Evolutionary conservation across 2,888 invertebrate genomes (phyloP).

Genomic region (Helicoverpa assulta): DNA sequence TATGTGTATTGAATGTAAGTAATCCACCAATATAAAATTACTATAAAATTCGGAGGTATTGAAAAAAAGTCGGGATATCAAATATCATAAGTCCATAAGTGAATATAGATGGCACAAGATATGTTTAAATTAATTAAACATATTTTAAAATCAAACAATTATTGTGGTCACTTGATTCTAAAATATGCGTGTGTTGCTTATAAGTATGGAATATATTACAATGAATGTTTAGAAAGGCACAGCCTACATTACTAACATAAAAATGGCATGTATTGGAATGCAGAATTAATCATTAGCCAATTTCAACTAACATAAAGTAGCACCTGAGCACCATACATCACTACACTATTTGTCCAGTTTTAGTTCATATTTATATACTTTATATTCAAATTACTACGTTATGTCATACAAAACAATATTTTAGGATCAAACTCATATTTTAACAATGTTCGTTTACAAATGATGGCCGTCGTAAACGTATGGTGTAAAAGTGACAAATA

Average conservation of each 20-base stretch:
- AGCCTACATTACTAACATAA: slow-evolving; percentile 53
- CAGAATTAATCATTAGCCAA: slow-evolving; percentile 33
- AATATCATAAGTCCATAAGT: slow-evolving; percentile 8
- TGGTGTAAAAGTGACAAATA: slow-evolving; percentile 29
- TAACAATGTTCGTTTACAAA: too few species aligned
- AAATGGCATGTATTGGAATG: slow-evolving; percentile 59
- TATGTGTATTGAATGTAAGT: slow-evolving; percentile 27
- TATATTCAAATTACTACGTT: neutral
- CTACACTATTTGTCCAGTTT: slow-evolving; percentile 40
- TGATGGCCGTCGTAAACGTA: too few species aligned
- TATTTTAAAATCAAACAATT: slow-evolving; percentile 47
- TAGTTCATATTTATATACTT: neutral
- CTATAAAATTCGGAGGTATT: slow-evolving; percentile 25
- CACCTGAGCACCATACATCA: slow-evolving; percentile 8
- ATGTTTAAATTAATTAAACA: slow-evolving; percentile 32
- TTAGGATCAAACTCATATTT: too few species aligned
- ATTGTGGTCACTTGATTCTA: slow-evolving; percentile 49
- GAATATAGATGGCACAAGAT: slow-evolving; percentile 47
- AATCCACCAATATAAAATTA: slow-evolving; percentile 24
- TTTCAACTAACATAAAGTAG: slow-evolving; percentile 16
- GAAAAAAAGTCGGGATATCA: slow-evolving; percentile 20
- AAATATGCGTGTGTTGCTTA: slow-evolving; percentile 30
- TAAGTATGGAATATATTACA: slow-evolving; percentile 29
- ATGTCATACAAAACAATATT: too few species aligned
- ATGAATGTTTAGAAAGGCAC: slow-evolving; percentile 45